Evolutionary conservation across 2,797 vertebrate genomes (phyloP).

Genomic region (Psittacula echo): DNA sequence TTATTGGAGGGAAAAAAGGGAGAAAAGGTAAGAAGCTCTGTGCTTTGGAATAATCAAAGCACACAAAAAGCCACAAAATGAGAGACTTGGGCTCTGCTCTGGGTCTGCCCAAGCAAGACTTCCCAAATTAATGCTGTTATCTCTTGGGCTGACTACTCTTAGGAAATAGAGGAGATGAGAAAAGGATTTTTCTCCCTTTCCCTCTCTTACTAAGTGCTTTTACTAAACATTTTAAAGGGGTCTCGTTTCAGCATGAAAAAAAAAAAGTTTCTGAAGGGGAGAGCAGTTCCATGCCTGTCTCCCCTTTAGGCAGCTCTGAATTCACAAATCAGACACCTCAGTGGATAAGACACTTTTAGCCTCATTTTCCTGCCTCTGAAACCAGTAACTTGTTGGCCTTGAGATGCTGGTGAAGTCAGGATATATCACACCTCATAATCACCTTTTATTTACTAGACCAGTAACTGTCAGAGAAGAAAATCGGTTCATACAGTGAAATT

Average conservation of each 20-base stretch:
- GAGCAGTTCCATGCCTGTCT: background rate
- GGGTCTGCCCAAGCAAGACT: background rate
- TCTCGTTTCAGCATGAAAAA: background rate
- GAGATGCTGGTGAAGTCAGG: background rate
- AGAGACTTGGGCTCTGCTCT: background rate
- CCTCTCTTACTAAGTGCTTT: background rate
- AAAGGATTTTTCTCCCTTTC: background rate
- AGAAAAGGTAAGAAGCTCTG: background rate
- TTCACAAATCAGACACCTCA: background rate
- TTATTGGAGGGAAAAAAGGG: background rate
- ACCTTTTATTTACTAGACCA: background rate
- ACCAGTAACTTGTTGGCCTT: background rate
- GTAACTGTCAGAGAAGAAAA: background rate
- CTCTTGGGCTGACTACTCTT: fast-evolving
- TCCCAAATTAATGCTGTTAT: background rate
- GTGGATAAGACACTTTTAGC: background rate
- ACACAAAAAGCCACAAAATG: background rate
- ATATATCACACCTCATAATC: fast-evolving
- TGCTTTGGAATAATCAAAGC: background rate
- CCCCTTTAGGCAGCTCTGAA: background rate
- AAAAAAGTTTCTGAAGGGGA: background rate
- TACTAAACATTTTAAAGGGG: background rate
- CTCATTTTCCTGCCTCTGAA: background rate
- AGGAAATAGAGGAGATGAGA: background rate
- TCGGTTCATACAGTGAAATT: fast-evolving